phyloP scores from a whole-genome alignment of 2,888 invertebrate genomes.

The Volucella inflata region DNA sequence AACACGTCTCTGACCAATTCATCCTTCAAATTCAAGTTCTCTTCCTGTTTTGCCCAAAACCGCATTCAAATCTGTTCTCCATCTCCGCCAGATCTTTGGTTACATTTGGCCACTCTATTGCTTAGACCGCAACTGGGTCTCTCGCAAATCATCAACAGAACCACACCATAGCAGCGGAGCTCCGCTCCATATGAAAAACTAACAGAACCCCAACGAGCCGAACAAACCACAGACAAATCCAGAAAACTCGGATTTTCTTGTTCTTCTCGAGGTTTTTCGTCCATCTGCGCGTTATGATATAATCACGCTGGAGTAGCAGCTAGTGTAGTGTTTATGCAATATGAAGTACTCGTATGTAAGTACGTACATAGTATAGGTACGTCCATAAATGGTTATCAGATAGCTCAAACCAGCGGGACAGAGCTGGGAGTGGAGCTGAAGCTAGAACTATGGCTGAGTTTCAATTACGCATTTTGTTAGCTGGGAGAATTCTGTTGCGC shows the following conservation, averaged over 20 bases:
- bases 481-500: slow-evolving; percentile 47
- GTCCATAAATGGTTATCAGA: slow-evolving; percentile 19
- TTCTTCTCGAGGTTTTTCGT: slow-evolving; percentile 41
- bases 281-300: slow-evolving; percentile 72
- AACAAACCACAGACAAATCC: slow-evolving; percentile 2
- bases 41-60: slow-evolving; percentile 73
- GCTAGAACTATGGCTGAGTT: slow-evolving; percentile 62
- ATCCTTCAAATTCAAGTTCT: slow-evolving; percentile 68
- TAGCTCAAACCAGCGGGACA: slow-evolving; percentile 21
- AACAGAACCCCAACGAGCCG: slow-evolving; percentile 53
- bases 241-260: slow-evolving; percentile 53
- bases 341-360: slow-evolving; percentile 1
- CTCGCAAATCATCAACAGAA: slow-evolving; percentile 9
- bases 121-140: slow-evolving; percentile 59
- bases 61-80: slow-evolving; percentile 67
- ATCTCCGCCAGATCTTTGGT: slow-evolving; percentile 52
- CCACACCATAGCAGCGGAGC: slow-evolving; percentile 10
- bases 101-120: slow-evolving; percentile 25
- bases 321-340: slow-evolving; percentile 59
- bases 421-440: slow-evolving; percentile 14
- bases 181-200: slow-evolving; percentile 57
- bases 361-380: no score
- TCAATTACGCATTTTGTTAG: slow-evolving; percentile 70
- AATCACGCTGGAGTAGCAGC: slow-evolving; percentile 48
- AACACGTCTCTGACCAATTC: slow-evolving; percentile 39